A percentile compares a stretch with the other conserved stretches of the same genome.
phyloP scores from a whole-genome alignment of 2,113 vertebrate genomes.

The Oenanthe melanoleuca region DNA sequence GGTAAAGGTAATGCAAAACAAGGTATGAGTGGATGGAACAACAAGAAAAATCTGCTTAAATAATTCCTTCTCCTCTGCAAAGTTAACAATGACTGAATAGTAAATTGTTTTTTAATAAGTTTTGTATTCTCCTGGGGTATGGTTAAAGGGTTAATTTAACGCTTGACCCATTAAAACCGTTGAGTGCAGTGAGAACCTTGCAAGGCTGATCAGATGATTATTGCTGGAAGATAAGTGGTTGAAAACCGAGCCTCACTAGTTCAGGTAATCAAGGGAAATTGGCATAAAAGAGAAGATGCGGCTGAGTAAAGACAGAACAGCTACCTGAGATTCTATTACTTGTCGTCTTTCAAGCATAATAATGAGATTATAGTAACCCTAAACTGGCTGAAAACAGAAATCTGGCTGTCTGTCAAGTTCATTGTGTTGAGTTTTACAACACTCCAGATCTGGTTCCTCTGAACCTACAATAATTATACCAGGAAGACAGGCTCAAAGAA shows the following conservation, averaged over 20 bases:
- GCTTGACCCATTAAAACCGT: constrained; percentile 76
- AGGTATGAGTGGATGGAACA: neutral
- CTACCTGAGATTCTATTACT: constrained; percentile 89
- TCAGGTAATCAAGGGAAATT: constrained; percentile 89
- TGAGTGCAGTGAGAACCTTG: constrained; percentile 78
- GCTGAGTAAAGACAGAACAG: constrained; percentile 73
- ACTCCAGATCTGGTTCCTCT: constrained; percentile 82
- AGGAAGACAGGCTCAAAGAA: constrained; percentile 75
- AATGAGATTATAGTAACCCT: constrained; percentile 92
- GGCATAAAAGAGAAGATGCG: constrained; percentile 77
- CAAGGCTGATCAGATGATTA: constrained; percentile 85
- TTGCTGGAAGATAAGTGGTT: constrained; percentile 85
- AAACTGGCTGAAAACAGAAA: constrained; percentile 87
- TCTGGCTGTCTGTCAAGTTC: constrained; percentile 89
- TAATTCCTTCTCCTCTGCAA: neutral
- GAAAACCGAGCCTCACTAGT: constrained; percentile 87
- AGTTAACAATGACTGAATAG: constrained; percentile 52
- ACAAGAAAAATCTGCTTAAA: neutral
- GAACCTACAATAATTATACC: constrained; percentile 78
- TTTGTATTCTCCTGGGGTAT: constrained; percentile 52
- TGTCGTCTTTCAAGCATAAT: constrained; percentile 91
- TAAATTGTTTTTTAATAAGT: constrained; percentile 70
- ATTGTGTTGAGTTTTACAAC: constrained; percentile 84
- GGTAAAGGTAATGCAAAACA: neutral
- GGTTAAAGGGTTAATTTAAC: constrained; percentile 77